Evolutionary conservation across 2,888 invertebrate genomes (phyloP), one percentile per base, ranked within the genome.

Genomic region (Atethmia centrago): DNA sequence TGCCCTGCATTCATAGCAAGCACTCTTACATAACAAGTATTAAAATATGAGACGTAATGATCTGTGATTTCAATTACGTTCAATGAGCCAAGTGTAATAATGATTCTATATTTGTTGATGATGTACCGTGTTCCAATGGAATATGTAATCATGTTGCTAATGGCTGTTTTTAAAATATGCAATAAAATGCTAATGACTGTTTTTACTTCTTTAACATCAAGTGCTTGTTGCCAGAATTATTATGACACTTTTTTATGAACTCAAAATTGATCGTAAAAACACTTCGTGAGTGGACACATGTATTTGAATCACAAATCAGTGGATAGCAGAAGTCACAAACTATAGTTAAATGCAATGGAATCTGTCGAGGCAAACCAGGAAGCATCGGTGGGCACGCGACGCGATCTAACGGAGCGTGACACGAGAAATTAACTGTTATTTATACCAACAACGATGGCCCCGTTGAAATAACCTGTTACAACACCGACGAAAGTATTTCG

Each of bases 391-490:
- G 89, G 90, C 95, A 95, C 95, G 95, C 95, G 95, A 95, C 92
- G 92, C 86, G 83, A 88, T 87, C 93, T 94, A 95, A 94, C 95
- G 94, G 95, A 94, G 93, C 95, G 95, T 94, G 93, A 91, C 94
- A 92, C 90, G 93, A 95, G 94, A 94, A 95, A 95, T 95, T 95
- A 95, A 95, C 96, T 93, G 95, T 95, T 95, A 95, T 94, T 94
- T 93, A 93, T 94, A 94, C 91, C 90, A 88, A 88, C 87, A 87
- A 87, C 88, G 88, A 89, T 84, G 88, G 89, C 90, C 88, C 89
- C 90, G 92, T 93, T 91, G 87, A 90, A 91, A 91, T 91, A 93
- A 93, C 92, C 91, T 93, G 93, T 93, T 93, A 94, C 92, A 89
- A 89, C 90, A 93, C 88, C 88, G 89, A 90, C 88, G 91, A 93